These are phyloP conservation scores for Apodemia zela DNA, from an alignment of 2,888 invertebrate genomes.

Conservation along the genomic window DNA sequence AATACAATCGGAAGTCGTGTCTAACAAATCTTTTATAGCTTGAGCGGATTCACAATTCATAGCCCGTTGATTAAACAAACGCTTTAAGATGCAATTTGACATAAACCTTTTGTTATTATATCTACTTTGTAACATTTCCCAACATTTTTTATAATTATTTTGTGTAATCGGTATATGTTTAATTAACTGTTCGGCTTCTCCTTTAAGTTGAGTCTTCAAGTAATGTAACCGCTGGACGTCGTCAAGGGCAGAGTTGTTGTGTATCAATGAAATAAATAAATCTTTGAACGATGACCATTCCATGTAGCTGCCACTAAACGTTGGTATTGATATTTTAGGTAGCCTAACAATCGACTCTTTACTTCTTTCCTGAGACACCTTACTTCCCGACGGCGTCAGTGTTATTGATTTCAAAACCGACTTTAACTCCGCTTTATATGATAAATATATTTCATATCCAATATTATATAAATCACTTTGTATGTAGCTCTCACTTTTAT, in stretches of 20 bases:
- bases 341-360: conserved; percentile 20
- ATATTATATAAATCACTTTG: not conserved
- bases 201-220: conserved; percentile 28
- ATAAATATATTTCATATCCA: not conserved
- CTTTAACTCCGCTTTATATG: not conserved
- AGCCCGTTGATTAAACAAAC: conserved; percentile 24
- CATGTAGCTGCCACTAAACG: conserved; percentile 28
- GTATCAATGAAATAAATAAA: conserved; percentile 28
- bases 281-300: conserved; percentile 31
- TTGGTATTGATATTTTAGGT: conserved; percentile 30
- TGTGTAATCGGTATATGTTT: conserved; percentile 29
- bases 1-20: conserved; percentile 14
- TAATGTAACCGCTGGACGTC: conserved; percentile 33
- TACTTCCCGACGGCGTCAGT: not conserved
- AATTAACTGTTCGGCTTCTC: conserved; percentile 32
- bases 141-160: conserved; percentile 30
- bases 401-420: not conserved
- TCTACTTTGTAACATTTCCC: conserved; percentile 28
- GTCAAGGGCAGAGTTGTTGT: conserved; percentile 27
- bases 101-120: conserved; percentile 23
- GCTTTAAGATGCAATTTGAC: conserved; percentile 21
- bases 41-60: not conserved
- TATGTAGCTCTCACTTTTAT: not conserved
- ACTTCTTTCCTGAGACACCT: not conserved
- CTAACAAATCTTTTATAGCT: not conserved